Evolutionary conservation across 1,140 invertebrate genomes (phyloP).

Genomic region (Pseudomyrmex gracilis): DNA sequence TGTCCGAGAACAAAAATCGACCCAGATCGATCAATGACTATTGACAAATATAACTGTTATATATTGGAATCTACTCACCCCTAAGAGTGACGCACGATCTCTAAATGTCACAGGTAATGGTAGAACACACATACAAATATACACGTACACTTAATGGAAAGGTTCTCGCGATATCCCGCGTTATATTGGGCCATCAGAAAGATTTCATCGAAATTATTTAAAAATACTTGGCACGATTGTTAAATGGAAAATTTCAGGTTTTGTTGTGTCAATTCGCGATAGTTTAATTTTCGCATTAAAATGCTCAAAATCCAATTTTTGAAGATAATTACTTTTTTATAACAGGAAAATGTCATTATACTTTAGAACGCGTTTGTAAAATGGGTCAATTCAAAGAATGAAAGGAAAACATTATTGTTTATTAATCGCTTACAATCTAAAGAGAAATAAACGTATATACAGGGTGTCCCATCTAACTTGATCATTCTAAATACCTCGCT

Average conservation of each 20-base stretch:
- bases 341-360: conserved; percentile 11
- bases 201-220: conserved; percentile 10
- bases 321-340: conserved; percentile 35
- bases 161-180: conserved; percentile 24
- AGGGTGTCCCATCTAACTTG: neutral
- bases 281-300: conserved; percentile 52
- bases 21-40: conserved; percentile 48
- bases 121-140: neutral
- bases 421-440: neutral
- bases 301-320: conserved; percentile 22
- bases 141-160: conserved; percentile 10
- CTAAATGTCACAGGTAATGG: conserved; percentile 48
- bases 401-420: conserved; percentile 1
- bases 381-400: neutral
- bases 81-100: conserved; percentile 48
- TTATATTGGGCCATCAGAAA: conserved; percentile 30
- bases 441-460: neutral
- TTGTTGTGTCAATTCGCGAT: conserved; percentile 11
- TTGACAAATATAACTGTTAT: conserved; percentile 41
- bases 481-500: too few species aligned
- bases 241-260: conserved; percentile 31
- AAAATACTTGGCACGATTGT: neutral
- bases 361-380: neutral
- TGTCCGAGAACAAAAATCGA: conserved; percentile 45
- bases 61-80: conserved; percentile 36